Percentiles rank a stretch among this genome's conserved stretches.
Conservation (phyloP, 2,113 vertebrate species). For the Anhinga rufa region DNA sequence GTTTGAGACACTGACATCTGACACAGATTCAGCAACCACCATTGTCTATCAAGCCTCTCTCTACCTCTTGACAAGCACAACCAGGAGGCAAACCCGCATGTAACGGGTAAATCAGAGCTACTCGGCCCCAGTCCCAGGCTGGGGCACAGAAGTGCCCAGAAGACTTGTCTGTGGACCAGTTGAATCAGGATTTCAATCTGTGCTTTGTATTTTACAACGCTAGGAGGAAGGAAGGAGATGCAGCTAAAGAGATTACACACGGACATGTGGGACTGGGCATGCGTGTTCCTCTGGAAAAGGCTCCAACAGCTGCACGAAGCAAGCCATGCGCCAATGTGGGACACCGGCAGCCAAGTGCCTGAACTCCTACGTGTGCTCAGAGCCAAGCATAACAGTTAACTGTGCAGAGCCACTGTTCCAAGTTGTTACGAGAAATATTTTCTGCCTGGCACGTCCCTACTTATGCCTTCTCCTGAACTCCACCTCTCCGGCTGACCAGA, state of each 20-base stretch:
- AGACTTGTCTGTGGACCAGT: neutral
- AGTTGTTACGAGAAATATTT: neutral
- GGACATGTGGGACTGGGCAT: neutral
- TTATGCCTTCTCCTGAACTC: neutral
- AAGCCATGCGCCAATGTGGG: neutral
- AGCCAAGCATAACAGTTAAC: neutral
- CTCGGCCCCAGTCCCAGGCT: neutral
- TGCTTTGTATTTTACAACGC: neutral
- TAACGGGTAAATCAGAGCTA: neutral
- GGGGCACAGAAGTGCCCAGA: neutral
- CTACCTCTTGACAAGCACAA: neutral
- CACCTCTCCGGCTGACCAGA: neutral
- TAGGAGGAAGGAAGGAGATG: neutral
- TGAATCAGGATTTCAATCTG: neutral
- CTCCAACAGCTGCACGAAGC: neutral
- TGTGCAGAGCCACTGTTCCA: fast-evolving
- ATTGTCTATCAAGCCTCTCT: neutral
- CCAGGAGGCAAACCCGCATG: neutral
- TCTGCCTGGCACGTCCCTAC: fast-evolving
- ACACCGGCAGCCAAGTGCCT: neutral
- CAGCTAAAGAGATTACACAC: neutral
- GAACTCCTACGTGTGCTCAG: neutral
- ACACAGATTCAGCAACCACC: neutral
- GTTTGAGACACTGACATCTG: neutral
- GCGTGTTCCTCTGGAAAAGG: neutral